Evolutionary conservation across 2,113 vertebrate genomes (phyloP).

Genomic region (Dolichotis patagonum): DNA sequence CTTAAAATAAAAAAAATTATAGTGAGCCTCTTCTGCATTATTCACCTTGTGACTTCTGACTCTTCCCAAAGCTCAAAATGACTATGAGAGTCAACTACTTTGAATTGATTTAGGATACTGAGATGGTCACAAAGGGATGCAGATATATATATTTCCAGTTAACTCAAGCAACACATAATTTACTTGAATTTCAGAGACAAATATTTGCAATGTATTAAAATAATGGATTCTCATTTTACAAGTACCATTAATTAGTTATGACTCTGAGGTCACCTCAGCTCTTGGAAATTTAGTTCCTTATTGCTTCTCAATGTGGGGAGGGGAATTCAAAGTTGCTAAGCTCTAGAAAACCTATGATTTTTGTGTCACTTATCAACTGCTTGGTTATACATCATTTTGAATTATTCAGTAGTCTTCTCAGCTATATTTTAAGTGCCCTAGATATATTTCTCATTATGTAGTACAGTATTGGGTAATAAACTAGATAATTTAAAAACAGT

Average conservation of each 20-base stretch:
- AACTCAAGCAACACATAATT: not conserved
- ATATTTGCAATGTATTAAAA: not conserved
- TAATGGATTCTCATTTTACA: not conserved
- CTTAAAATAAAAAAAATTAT: too few relatives aligned
- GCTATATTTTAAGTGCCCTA: slow-evolving; percentile 29
- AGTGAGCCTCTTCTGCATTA: not conserved
- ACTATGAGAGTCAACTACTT: not conserved
- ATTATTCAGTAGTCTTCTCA: slow-evolving; percentile 66
- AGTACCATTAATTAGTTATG: not conserved
- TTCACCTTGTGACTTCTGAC: not conserved
- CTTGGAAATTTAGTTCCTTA: slow-evolving; percentile 16
- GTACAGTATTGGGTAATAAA: slow-evolving; percentile 39
- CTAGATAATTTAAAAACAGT: not conserved
- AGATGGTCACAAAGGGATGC: not conserved
- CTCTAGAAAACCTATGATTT: slow-evolving; percentile 41
- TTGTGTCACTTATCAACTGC: not conserved
- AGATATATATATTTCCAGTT: not conserved
- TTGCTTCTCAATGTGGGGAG: not conserved
- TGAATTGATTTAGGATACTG: not conserved
- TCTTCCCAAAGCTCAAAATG: not conserved
- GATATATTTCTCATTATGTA: slow-evolving; percentile 45
- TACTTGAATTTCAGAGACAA: not conserved
- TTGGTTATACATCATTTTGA: slow-evolving; percentile 42
- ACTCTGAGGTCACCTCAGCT: not conserved
- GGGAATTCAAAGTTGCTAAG: not conserved